These are phyloP conservation scores for Hydrochoerus hydrochaeris DNA, from an alignment of 2,113 vertebrate genomes.

Conservation along the genomic window DNA sequence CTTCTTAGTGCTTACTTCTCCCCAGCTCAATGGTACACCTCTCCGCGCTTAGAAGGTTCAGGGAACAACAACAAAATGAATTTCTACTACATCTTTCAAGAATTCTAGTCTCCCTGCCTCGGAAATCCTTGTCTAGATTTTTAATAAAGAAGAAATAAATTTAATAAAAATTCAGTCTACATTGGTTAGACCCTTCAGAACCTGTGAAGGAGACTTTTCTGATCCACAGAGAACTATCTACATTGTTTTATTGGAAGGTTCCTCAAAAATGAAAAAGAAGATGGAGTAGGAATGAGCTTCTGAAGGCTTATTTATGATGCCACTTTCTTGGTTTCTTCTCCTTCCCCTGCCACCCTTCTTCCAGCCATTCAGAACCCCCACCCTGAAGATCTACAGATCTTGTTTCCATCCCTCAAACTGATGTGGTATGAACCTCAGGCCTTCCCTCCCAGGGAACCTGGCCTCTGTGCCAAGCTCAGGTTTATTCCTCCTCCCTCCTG, in stretches of 20 bases:
- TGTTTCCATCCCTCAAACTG: background rate
- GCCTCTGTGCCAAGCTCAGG: background rate
- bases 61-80: background rate
- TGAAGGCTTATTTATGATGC: background rate
- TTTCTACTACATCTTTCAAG: background rate
- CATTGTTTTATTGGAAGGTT: background rate
- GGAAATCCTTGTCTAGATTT: background rate
- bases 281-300: background rate
- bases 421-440: fast-evolving
- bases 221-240: background rate
- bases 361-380: background rate
- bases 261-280: background rate
- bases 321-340: background rate
- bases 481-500: background rate
- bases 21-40: background rate
- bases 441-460: too few relatives aligned
- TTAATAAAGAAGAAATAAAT: conserved; percentile 16
- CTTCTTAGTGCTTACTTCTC: background rate
- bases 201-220: background rate
- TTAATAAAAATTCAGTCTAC: background rate
- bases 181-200: background rate
- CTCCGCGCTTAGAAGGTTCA: background rate
- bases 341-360: background rate
- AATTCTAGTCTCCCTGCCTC: background rate
- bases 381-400: background rate